A percentile compares a stretch with the other conserved stretches of the same genome.
Evolutionary conservation across 2,888 invertebrate genomes (phyloP).

Genomic region (Cosmia trapezina): DNA sequence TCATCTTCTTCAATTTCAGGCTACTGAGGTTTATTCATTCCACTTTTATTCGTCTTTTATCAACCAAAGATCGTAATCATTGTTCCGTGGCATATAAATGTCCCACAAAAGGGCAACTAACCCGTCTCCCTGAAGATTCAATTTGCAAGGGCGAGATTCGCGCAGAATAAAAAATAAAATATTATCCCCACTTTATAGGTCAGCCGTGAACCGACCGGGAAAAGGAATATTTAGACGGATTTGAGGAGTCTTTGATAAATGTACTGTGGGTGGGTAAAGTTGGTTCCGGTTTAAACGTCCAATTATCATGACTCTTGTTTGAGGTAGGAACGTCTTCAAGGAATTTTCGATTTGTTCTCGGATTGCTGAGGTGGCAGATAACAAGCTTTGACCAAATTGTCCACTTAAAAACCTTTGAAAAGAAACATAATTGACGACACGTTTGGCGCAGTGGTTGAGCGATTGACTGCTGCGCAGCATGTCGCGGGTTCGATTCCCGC

Average conservation of each 20-base stretch:
- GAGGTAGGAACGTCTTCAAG: background rate
- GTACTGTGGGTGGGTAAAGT: constrained; percentile 16
- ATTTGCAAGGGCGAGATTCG: constrained; percentile 69
- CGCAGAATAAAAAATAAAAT: constrained; percentile 67
- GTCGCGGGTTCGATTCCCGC: too few relatives aligned
- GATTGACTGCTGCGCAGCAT: too few relatives aligned
- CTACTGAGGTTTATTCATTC: background rate
- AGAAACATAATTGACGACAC: too few relatives aligned
- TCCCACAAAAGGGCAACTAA: constrained; percentile 59
- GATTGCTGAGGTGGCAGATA: background rate
- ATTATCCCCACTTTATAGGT: constrained; percentile 59
- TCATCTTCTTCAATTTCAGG: too few relatives aligned
- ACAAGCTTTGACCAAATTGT: background rate
- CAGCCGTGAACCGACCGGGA: constrained; percentile 39
- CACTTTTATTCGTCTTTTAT: background rate
- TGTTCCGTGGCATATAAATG: constrained; percentile 50
- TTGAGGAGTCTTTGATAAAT: constrained; percentile 41
- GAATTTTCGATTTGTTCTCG: background rate
- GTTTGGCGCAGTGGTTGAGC: too few relatives aligned
- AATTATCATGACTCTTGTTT: constrained; percentile 11
- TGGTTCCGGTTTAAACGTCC: constrained; percentile 8
- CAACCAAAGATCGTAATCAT: background rate
- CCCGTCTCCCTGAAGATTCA: constrained; percentile 70
- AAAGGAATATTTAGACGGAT: constrained; percentile 19
- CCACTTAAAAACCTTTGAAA: background rate